These are phyloP conservation scores for Momotus momota DNA, from an alignment of 2,797 vertebrate species.

Conservation along the genomic window DNA sequence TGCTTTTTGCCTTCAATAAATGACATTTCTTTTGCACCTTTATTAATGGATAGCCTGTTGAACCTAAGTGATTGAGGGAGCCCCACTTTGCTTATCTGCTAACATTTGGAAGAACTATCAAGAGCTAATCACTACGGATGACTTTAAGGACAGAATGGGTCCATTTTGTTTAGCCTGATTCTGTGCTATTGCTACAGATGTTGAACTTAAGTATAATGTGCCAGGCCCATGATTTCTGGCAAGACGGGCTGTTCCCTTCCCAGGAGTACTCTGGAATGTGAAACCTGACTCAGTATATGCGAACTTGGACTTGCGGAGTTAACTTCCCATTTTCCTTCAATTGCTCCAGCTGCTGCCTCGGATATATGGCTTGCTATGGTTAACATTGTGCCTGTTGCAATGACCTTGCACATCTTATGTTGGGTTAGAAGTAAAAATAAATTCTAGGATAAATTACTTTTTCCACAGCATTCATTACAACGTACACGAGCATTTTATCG, in stretches of 20 bases:
- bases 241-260: background rate
- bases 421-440: background rate
- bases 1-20: background rate
- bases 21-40: too few relatives aligned
- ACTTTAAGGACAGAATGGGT: background rate
- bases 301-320: background rate
- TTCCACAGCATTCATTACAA: background rate
- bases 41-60: background rate
- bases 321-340: rapidly evolving
- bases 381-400: background rate
- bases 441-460: background rate
- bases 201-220: background rate
- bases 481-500: background rate
- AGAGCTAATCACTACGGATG: rapidly evolving
- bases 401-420: background rate
- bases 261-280: background rate
- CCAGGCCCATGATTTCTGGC: background rate
- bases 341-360: background rate
- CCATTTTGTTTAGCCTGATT: background rate
- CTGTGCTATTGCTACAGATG: background rate
- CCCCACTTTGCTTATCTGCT: rapidly evolving
- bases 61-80: background rate
- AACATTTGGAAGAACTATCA: rapidly evolving
- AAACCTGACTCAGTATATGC: background rate
- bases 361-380: background rate